Percentiles rank a stretch among this genome's conserved stretches.
phyloP scores from a whole-genome alignment of 1,140 invertebrate species.

The Delia radicum region DNA sequence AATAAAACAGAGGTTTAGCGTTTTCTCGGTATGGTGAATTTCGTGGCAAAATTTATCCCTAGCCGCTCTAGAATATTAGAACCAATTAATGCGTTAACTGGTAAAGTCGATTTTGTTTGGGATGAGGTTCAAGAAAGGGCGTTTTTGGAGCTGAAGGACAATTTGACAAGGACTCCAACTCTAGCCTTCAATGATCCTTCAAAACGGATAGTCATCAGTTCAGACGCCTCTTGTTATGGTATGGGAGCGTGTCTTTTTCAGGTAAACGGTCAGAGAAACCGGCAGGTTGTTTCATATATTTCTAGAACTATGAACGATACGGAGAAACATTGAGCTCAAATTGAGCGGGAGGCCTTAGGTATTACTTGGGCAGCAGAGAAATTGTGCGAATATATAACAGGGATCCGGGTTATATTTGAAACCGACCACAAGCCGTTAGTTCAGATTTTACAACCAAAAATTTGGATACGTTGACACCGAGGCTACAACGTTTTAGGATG shows the following conservation, averaged over 20 bases:
- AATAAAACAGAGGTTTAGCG: slow-evolving; percentile 6
- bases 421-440: slow-evolving; percentile 58
- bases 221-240: slow-evolving; percentile 25
- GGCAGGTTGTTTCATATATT: slow-evolving; percentile 52
- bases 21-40: not conserved
- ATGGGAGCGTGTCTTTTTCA: slow-evolving; percentile 23
- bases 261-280: not conserved
- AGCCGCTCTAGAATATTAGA: not conserved
- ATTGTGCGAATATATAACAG: slow-evolving; percentile 55
- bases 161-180: not conserved
- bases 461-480: slow-evolving; percentile 43
- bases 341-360: slow-evolving; percentile 59
- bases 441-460: slow-evolving; percentile 41
- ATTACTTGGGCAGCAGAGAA: slow-evolving; percentile 55
- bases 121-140: not conserved
- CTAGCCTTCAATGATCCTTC: slow-evolving; percentile 28
- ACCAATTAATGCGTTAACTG: not conserved
- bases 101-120: not conserved
- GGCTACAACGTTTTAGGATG: slow-evolving; percentile 53
- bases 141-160: slow-evolving; percentile 24
- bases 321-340: slow-evolving; percentile 55
- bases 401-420: slow-evolving; percentile 52
- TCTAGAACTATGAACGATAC: slow-evolving; percentile 42
- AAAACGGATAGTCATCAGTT: slow-evolving; percentile 14
- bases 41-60: slow-evolving; percentile 23